phyloP scores from a whole-genome alignment of 1,140 invertebrate species.

The Rhopalosiphum padi region DNA sequence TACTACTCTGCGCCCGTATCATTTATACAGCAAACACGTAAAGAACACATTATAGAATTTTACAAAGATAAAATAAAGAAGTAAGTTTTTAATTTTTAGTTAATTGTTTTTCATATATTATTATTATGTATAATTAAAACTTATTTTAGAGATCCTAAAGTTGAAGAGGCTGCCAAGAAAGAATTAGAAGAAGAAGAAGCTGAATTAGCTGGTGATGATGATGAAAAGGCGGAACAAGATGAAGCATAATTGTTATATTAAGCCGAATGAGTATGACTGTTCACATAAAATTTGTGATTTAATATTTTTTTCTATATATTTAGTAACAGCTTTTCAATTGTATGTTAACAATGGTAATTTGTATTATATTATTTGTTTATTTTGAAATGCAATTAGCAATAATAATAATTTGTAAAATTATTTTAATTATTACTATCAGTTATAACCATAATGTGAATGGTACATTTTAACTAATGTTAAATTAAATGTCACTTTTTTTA shows the following conservation, averaged over 20 bases:
- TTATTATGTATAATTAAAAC: background rate
- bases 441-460: background rate
- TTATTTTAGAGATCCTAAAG: conserved; percentile 44
- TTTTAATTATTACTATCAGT: background rate
- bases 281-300: background rate
- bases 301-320: conserved; percentile 20
- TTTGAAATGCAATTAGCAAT: conserved; percentile 44
- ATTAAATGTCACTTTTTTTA: background rate
- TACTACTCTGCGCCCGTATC: conserved; percentile 68
- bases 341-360: conserved; percentile 34
- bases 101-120: background rate
- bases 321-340: conserved; percentile 27
- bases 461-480: background rate
- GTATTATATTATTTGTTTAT: conserved; percentile 49
- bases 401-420: conserved; percentile 27
- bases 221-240: conserved; percentile 34
- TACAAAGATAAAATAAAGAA: conserved; percentile 63
- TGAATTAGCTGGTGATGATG: conserved; percentile 41
- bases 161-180: conserved; percentile 51
- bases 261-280: background rate
- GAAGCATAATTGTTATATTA: conserved; percentile 21
- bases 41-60: conserved; percentile 67
- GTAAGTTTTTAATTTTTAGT: conserved; percentile 56
- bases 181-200: conserved; percentile 54
- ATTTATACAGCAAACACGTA: conserved; percentile 67